These are phyloP conservation scores for Ataeniobius toweri DNA, from an alignment of 2,797 vertebrate genomes.

Conservation along the genomic window DNA sequence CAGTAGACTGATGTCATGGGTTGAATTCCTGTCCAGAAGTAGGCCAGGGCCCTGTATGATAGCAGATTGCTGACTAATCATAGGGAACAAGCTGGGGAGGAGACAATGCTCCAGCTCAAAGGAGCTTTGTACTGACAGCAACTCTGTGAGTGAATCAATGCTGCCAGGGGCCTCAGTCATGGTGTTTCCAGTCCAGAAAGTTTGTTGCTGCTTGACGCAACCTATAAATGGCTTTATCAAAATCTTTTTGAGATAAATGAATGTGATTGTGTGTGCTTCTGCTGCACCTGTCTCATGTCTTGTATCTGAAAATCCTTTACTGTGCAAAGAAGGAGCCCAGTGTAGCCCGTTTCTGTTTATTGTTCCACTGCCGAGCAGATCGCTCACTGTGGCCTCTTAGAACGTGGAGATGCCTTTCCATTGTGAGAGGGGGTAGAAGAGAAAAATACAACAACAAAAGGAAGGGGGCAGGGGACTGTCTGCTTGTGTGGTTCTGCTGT, in stretches of 20 bases:
- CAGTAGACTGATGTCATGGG: conserved; percentile 83
- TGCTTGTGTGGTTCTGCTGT: conserved; percentile 55
- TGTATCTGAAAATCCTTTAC: conserved; percentile 36
- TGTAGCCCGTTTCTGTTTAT: conserved; percentile 50
- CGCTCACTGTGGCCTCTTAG: conserved; percentile 61
- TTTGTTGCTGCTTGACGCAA: conserved; percentile 23
- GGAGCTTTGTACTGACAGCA: conserved; percentile 73
- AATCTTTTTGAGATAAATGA: conserved; percentile 6
- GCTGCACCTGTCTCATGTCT: conserved; percentile 44
- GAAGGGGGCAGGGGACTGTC: conserved; percentile 70
- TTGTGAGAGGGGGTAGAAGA: conserved; percentile 59
- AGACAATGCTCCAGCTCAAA: conserved; percentile 72
- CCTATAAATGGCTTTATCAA: conserved; percentile 30
- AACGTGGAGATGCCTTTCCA: conserved; percentile 68
- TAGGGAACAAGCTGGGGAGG: conserved; percentile 65
- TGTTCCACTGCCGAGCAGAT: conserved; percentile 58
- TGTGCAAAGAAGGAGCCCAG: conserved; percentile 47
- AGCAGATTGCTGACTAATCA: conserved; percentile 85
- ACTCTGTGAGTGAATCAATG: conserved; percentile 43
- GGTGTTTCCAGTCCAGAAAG: conserved; percentile 29
- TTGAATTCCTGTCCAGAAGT: conserved; percentile 82
- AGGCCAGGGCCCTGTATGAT: conserved; percentile 77
- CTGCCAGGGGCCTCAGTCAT: conserved; percentile 50
- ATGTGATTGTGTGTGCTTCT: conserved; percentile 17
- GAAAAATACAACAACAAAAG: conserved; percentile 77